Base-by-base conservation (phyloP, 2,113 vertebrate species). In the Pteronura brasiliensis region DNA sequence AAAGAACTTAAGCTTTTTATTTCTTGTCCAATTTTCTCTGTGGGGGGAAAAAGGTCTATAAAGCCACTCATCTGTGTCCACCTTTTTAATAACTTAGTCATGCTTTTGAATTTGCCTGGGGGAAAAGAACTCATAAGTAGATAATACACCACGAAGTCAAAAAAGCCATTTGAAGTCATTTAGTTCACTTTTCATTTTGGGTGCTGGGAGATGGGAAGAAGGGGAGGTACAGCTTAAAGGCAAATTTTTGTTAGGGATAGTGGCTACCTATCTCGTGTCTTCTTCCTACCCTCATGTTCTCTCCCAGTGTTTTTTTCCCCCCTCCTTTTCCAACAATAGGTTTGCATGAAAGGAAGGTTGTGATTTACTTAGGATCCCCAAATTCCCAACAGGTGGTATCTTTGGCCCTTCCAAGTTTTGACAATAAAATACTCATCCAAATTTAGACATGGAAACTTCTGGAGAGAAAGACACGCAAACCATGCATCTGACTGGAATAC, bases 1-100 rank as follows among this genome's bases (percentile, higher is more conserved):
- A 92, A 49, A 96, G 89, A 96, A 96, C 59, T 85, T 92, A 76
- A 85, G 93, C 92, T 93, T 93, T 97, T 97, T 89, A 97, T 97
- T 97, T 97, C 83, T 87, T 90, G 87, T 93, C 80, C 90, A 92
- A 12, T 97, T 97, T 97, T 95, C 95, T 97, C 96, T 49, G n/a
- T 90, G 77, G 74, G 89, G 86, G 71, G 74, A 96, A 96, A 96
- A 72, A 92, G 77, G 87, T 87, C 93, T 92, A 72, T 95, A 93
- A 97, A 97, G 57, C 86, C 57, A 2, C n/a, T 97, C 86, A 82
- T 96, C 69, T 96, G 92, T 96, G 96, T 98, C 95, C 83, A 95
- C 87, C 83, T 97, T 97, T 83, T 95, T 95, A 98, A 95, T 90
- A 92, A 88, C 86, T 59, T 77, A 34, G 86, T 71, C 72, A n/a